These are phyloP conservation scores for Chamaetylas fuelleborni DNA, from an alignment of 2,113 vertebrate species.

Conservation along the genomic window DNA sequence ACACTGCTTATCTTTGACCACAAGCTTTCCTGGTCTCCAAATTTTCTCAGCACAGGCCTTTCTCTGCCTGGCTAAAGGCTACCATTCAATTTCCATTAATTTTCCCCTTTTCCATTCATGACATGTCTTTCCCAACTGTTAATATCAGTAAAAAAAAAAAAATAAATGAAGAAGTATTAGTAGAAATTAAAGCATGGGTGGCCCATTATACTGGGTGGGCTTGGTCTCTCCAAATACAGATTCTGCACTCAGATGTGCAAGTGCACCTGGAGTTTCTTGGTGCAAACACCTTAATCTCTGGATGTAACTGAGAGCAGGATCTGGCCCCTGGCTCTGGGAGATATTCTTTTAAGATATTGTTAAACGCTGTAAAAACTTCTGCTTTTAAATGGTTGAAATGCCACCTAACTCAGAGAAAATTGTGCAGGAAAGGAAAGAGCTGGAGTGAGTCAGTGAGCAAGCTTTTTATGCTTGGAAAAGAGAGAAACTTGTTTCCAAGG, in stretches of 20 bases:
- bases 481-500: background rate
- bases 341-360: background rate
- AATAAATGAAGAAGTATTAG: background rate
- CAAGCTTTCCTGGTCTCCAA: background rate
- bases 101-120: background rate
- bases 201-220: background rate
- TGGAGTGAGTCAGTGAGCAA: background rate
- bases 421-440: background rate
- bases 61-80: background rate
- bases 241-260: background rate
- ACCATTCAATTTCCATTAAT: background rate
- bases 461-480: background rate
- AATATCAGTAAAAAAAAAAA: background rate
- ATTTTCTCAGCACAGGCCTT: background rate
- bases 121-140: background rate
- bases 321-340: background rate
- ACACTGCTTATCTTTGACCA: background rate
- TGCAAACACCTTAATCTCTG: background rate
- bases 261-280: background rate
- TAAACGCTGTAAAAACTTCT: background rate
- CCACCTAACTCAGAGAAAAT: background rate
- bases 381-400: background rate
- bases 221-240: background rate
- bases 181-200: background rate
- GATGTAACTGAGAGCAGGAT: background rate